A percentile compares a stretch with the other conserved stretches of the same genome.
These are phyloP conservation scores for Drosophila greeni DNA, from an alignment of 2,888 invertebrate genomes.

Conservation along the genomic window DNA sequence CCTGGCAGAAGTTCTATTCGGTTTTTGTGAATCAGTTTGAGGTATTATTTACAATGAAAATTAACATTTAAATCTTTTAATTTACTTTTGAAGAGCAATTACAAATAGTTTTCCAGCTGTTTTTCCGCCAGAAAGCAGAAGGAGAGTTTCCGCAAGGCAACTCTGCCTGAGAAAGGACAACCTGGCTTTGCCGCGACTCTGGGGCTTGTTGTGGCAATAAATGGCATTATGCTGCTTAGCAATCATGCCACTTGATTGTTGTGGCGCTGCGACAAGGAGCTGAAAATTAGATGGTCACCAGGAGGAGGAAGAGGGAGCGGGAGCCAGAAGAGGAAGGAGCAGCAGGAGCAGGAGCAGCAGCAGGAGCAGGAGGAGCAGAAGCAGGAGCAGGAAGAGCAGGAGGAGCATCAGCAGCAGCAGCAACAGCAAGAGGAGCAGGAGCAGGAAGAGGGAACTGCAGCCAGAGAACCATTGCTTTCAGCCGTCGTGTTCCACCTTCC, in stretches of 20 bases:
- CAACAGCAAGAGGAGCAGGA: no score
- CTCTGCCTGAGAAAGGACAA: not conserved
- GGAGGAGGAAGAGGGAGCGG: not conserved
- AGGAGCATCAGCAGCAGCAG: not conserved
- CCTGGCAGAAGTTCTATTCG: rapidly evolving
- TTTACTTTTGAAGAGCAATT: not conserved
- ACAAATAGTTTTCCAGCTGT: not conserved
- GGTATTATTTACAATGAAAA: not conserved
- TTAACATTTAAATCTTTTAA: not conserved
- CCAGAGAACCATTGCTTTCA: constrained; percentile 25
- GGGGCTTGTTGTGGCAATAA: constrained; percentile 63
- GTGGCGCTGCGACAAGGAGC: constrained; percentile 29
- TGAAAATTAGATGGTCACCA: constrained; percentile 52
- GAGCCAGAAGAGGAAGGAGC: no score
- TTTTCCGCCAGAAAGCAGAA: not conserved
- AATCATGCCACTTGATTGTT: constrained; percentile 67
- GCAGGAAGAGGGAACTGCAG: not conserved
- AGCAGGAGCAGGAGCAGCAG: not conserved
- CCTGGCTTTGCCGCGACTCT: constrained; percentile 9
- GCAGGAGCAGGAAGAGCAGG: no score
- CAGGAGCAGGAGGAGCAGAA: no score
- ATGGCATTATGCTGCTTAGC: constrained; percentile 68
- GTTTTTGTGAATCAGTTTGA: not conserved
- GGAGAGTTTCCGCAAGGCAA: not conserved
- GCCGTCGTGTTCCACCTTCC: constrained; percentile 26